Conservation (phyloP, 2,888 invertebrate species). For the Acutogordius australiensis region DNA sequence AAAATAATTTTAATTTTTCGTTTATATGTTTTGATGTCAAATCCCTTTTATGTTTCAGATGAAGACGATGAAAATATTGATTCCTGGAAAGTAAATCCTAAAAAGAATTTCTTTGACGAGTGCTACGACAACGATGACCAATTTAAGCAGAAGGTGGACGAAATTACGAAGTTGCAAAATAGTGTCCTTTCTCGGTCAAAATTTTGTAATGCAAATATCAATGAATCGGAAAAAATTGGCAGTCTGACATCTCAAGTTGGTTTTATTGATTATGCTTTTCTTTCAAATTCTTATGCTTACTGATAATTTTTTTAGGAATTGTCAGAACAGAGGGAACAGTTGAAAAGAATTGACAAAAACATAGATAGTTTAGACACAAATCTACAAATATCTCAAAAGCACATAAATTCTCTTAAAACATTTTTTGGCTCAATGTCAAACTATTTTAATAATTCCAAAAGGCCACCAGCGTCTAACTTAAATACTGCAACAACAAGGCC, state of each 20-base stretch:
- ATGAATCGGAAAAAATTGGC: conserved; percentile 4
- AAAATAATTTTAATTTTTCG: no score
- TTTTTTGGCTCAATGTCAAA: conserved; percentile 7
- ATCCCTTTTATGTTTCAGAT: background rate
- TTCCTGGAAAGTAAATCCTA: background rate
- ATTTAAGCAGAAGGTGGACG: background rate
- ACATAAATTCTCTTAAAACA: background rate
- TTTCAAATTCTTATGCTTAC: no score
- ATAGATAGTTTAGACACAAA: background rate
- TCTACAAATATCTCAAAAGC: conserved; percentile 2
- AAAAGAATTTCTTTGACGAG: background rate
- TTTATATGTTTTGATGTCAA: no score
- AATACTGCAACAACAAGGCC: background rate
- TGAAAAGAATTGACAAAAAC: conserved; percentile 6
- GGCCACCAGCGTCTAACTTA: background rate
- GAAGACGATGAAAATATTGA: background rate
- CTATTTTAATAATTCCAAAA: background rate
- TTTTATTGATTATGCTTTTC: no score
- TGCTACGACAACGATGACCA: background rate
- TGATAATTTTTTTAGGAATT: conserved; percentile 10
- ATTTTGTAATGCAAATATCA: background rate
- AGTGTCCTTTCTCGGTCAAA: background rate
- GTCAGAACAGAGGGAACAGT: background rate
- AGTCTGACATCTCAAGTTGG: background rate
- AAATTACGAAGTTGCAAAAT: background rate